Evolutionary conservation across 1,140 invertebrate species (phyloP).

Genomic region (Bombus affinis): DNA sequence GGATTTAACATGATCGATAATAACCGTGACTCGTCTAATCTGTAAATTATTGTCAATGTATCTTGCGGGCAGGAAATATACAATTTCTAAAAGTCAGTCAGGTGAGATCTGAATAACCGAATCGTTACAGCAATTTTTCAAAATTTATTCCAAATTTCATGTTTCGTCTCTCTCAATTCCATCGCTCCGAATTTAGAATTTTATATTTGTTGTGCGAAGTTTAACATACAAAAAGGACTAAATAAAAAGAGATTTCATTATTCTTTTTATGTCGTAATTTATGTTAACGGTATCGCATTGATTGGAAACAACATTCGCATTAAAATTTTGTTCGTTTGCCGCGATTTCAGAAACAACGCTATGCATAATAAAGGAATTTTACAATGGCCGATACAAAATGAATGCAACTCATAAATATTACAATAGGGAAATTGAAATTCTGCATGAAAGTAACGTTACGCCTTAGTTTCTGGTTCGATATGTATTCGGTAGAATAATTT

Average conservation of each 20-base stretch:
- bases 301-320: background rate
- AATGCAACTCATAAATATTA: conserved; percentile 38
- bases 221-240: background rate
- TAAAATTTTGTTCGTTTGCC: background rate
- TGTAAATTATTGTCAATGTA: background rate
- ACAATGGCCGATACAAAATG: background rate
- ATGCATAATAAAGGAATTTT: conserved; percentile 14
- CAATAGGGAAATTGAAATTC: conserved; percentile 41
- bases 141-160: background rate
- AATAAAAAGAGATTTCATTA: background rate
- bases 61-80: background rate
- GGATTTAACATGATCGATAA: conserved; percentile 11
- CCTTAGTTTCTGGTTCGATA: background rate
- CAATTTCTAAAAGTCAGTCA: background rate
- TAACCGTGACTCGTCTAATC: background rate
- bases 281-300: background rate
- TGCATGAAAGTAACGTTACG: background rate
- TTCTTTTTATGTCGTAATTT: background rate
- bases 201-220: background rate
- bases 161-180: background rate
- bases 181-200: background rate
- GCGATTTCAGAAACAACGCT: background rate
- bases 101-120: background rate
- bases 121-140: background rate
- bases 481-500: conserved; percentile 39